phyloP scores from a whole-genome alignment of 2,797 vertebrate genomes.

The Danionella dracula region DNA sequence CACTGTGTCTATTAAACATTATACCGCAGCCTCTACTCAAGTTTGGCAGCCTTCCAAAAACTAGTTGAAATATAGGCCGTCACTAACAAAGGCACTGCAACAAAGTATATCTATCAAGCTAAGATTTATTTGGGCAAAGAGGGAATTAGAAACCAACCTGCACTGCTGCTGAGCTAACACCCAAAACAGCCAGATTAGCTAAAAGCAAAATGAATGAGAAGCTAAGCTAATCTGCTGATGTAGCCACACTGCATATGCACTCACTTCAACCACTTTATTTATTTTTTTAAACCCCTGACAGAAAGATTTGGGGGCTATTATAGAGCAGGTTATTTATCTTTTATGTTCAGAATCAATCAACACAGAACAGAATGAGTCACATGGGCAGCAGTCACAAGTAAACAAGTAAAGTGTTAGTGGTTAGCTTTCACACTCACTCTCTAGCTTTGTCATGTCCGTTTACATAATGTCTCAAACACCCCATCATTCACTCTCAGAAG shows the following conservation, averaged over 20 bases:
- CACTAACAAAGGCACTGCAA: slow-evolving; percentile 2
- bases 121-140: slow-evolving; percentile 28
- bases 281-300: not conserved
- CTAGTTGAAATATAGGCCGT: slow-evolving; percentile 3
- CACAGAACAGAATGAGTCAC: not conserved
- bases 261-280: slow-evolving; percentile 10
- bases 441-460: slow-evolving; percentile 10
- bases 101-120: not conserved
- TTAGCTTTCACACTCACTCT: not conserved
- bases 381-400: not conserved
- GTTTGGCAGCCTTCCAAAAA: slow-evolving; percentile 3
- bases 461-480: slow-evolving; percentile 1
- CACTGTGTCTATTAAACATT: not conserved
- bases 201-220: slow-evolving; percentile 34
- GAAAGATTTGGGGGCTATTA: too few species aligned
- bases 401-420: not conserved
- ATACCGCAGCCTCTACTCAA: not conserved
- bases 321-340: too few species aligned
- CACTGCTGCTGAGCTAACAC: slow-evolving; percentile 15
- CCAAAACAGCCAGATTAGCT: slow-evolving; percentile 13
- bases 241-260: not conserved
- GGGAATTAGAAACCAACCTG: slow-evolving; percentile 22
- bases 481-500: not conserved
- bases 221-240: slow-evolving; percentile 36
- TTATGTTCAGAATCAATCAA: too few species aligned